phyloP scores from a whole-genome alignment of 2,797 vertebrate species.

The Rhynchonycteris naso region DNA sequence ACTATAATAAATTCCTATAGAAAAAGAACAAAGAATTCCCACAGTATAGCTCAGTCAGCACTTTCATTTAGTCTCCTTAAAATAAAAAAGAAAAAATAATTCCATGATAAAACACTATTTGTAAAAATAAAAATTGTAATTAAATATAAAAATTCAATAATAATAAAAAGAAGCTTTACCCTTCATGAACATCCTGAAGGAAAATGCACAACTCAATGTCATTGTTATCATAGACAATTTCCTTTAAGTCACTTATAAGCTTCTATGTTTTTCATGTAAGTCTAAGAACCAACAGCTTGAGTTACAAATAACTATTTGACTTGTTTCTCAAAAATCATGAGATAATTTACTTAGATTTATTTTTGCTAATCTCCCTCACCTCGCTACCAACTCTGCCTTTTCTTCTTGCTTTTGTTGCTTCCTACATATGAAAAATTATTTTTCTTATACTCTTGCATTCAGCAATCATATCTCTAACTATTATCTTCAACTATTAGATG shows the following conservation, averaged over 20 bases:
- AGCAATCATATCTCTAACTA: background rate
- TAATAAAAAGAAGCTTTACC: background rate
- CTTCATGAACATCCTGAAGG: background rate
- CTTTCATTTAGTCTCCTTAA: constrained; percentile 66
- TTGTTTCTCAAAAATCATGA: background rate
- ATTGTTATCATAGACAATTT: background rate
- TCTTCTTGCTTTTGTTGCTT: background rate
- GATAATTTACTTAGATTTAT: background rate
- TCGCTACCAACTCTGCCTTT: background rate
- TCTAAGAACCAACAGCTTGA: background rate
- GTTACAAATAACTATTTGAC: background rate
- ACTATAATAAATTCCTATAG: constrained; percentile 71
- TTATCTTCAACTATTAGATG: background rate
- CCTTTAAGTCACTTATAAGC: background rate
- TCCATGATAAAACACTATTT: background rate
- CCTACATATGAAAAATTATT: background rate
- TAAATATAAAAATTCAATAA: background rate
- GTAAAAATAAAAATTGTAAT: constrained; percentile 24
- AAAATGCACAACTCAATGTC: background rate
- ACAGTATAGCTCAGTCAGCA: constrained; percentile 37
- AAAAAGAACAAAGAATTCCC: constrained; percentile 66
- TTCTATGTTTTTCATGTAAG: rapidly evolving
- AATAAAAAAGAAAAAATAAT: constrained; percentile 53
- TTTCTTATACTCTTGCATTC: background rate
- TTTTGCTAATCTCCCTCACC: no score